phyloP scores from a whole-genome alignment of 2,113 vertebrate species.

The Oostethus manadensis region DNA sequence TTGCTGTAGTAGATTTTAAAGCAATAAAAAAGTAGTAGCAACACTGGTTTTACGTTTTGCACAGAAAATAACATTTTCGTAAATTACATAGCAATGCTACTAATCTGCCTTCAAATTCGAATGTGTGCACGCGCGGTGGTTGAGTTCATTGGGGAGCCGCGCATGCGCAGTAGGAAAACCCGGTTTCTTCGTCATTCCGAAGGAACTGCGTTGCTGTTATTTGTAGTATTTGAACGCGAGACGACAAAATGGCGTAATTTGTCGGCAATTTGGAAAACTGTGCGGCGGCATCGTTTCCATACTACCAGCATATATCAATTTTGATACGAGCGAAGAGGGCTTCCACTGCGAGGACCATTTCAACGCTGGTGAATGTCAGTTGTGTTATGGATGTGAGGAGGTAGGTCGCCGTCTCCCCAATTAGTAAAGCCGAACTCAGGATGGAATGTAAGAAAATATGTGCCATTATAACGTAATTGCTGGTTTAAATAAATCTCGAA shows the following conservation, averaged over 20 bases:
- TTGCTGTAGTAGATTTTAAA: neutral
- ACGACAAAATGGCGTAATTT: constrained; percentile 1
- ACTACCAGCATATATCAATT: neutral
- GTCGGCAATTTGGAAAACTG: neutral
- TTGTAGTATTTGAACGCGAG: constrained; percentile 17
- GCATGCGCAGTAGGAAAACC: constrained; percentile 51
- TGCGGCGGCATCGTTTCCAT: neutral
- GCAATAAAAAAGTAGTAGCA: neutral
- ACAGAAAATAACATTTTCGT: no score
- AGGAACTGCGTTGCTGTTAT: constrained; percentile 34
- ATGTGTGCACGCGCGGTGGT: constrained; percentile 3
- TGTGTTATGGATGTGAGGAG: constrained; percentile 39
- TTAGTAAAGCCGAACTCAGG: neutral
- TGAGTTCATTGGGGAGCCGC: constrained; percentile 45
- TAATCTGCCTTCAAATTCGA: neutral
- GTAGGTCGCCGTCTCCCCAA: constrained; percentile 38
- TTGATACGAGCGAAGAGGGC: neutral
- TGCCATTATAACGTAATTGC: neutral
- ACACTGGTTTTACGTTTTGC: no score
- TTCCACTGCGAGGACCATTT: constrained; percentile 10
- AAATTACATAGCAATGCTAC: neutral
- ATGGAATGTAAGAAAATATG: neutral
- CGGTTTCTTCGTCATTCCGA: constrained; percentile 50
- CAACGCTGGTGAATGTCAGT: constrained; percentile 8
- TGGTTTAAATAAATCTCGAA: neutral